Evolutionary conservation across 2,797 vertebrate genomes (phyloP).

Genomic region (Syngnathus rostellatus): DNA sequence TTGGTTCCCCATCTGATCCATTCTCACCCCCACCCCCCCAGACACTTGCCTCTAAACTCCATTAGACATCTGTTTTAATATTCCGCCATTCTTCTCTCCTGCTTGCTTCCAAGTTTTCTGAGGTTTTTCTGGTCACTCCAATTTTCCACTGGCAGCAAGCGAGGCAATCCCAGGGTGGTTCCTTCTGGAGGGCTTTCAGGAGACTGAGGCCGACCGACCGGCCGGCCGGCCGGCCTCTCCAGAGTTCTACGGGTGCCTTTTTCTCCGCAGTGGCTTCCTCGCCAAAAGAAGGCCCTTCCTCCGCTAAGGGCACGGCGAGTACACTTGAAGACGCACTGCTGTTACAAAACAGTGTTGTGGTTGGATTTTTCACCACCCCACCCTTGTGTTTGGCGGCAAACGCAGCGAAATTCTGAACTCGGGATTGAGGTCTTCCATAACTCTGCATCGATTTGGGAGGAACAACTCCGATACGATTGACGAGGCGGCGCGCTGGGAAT

Average conservation of each 20-base stretch:
- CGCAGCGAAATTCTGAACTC: conserved; percentile 1
- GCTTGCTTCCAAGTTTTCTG: conserved; percentile 75
- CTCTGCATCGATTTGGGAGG: background rate
- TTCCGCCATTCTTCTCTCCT: conserved; percentile 69
- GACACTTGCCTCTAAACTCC: conserved; percentile 79
- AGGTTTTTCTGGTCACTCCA: conserved; percentile 80
- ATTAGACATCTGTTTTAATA: conserved; percentile 81
- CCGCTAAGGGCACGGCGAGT: conserved; percentile 23
- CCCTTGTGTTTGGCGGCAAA: background rate
- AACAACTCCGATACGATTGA: background rate
- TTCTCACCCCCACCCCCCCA: conserved; percentile 40
- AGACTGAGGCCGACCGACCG: conserved; percentile 56
- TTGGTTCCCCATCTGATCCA: conserved; percentile 15
- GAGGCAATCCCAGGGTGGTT: conserved; percentile 79
- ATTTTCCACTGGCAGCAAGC: conserved; percentile 77
- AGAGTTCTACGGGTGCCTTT: conserved; percentile 39
- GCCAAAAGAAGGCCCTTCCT: conserved; percentile 25
- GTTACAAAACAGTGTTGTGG: conserved; percentile 9
- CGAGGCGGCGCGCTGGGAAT: background rate
- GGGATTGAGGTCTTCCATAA: background rate
- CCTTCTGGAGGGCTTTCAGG: conserved; percentile 70
- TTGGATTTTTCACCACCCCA: conserved; percentile 1
- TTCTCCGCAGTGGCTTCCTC: conserved; percentile 40
- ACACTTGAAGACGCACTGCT: conserved; percentile 11
- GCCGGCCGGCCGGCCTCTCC: conserved; percentile 47